Evolutionary conservation across 1,140 invertebrate genomes (phyloP).

Genomic region (Drosophila bipectinata): DNA sequence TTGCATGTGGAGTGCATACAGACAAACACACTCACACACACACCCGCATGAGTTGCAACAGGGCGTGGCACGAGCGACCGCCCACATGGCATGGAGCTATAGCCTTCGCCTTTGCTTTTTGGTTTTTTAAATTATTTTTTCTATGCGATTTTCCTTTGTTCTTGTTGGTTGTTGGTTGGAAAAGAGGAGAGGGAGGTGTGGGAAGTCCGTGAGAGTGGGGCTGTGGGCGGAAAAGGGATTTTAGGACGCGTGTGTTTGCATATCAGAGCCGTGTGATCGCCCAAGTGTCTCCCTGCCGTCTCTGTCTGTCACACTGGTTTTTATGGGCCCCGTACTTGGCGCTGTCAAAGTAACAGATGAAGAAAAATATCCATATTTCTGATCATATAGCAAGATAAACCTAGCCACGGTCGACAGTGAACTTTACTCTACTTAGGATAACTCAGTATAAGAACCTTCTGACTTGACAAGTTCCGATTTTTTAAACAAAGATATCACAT

Average conservation of each 20-base stretch:
- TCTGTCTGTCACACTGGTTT: slow-evolving; percentile 1
- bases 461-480: not conserved
- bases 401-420: too few species aligned
- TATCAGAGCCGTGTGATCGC: slow-evolving; percentile 54
- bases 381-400: too few species aligned
- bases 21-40: slow-evolving; percentile 41
- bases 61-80: slow-evolving; percentile 50
- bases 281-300: not conserved
- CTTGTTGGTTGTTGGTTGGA: slow-evolving; percentile 13
- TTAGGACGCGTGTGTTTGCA: slow-evolving; percentile 61
- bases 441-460: too few species aligned
- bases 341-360: not conserved
- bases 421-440: too few species aligned
- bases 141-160: slow-evolving; percentile 3
- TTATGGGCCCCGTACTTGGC: slow-evolving; percentile 9
- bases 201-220: not conserved
- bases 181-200: not conserved
- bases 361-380: not conserved
- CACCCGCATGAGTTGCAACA: slow-evolving; percentile 19
- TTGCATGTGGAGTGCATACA: slow-evolving; percentile 17
- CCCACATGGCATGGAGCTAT: slow-evolving; percentile 37
- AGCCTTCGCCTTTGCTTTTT: slow-evolving; percentile 36
- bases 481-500: too few species aligned
- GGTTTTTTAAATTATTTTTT: slow-evolving; percentile 20
- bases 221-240: not conserved